Percentiles rank a stretch among this genome's conserved stretches.
phyloP scores from a whole-genome alignment of 2,797 vertebrate species.

The Coregonus sp. region DNA sequence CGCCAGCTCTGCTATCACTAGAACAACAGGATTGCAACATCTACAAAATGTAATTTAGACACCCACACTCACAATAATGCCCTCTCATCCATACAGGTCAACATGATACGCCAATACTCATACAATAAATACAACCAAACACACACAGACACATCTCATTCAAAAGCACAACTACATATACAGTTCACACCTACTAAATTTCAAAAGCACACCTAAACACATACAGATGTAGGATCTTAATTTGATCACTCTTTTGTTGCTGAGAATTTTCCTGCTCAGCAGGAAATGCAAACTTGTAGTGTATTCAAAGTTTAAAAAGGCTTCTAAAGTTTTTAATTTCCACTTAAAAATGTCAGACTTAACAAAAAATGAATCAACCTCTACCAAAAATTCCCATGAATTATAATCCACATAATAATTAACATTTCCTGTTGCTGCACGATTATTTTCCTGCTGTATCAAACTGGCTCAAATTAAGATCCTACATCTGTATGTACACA shows the following conservation, averaged over 20 bases:
- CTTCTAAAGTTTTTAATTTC: too few relatives aligned
- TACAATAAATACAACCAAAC: neutral
- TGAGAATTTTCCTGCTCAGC: too few relatives aligned
- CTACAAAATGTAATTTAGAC: slow-evolving; percentile 31
- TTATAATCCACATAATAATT: too few relatives aligned
- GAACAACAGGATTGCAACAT: slow-evolving; percentile 43
- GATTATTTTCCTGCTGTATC: too few relatives aligned
- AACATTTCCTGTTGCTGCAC: too few relatives aligned
- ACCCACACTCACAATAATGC: neutral
- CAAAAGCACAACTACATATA: neutral
- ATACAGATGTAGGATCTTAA: neutral
- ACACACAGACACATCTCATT: neutral
- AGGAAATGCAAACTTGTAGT: too few relatives aligned
- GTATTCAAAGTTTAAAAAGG: too few relatives aligned
- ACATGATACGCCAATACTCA: neutral
- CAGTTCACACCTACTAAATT: slow-evolving; percentile 1
- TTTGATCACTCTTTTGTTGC: too few relatives aligned
- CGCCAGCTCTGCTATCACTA: slow-evolving; percentile 49
- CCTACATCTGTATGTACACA: too few relatives aligned
- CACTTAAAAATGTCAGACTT: neutral
- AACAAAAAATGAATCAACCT: too few relatives aligned
- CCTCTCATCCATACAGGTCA: neutral
- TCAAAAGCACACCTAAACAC: slow-evolving; percentile 1
- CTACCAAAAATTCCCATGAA: too few relatives aligned
- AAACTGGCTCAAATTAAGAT: too few relatives aligned